These are phyloP conservation scores for Anoplius nigerrimus DNA, from an alignment of 2,888 invertebrate species.

Conservation along the genomic window DNA sequence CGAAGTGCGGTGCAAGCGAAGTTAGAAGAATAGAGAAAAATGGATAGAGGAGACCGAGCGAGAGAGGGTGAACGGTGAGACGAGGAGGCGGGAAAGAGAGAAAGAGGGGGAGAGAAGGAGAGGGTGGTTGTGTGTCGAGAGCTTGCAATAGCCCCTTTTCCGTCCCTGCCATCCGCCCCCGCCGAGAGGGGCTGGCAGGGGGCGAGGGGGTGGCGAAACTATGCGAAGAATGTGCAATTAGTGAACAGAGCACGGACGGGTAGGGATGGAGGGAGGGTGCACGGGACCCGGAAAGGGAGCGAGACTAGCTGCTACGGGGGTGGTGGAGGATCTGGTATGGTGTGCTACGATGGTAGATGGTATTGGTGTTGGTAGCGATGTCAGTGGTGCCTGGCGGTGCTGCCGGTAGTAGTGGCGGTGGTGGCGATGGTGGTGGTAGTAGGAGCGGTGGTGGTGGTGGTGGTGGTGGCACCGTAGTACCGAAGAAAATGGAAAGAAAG, in stretches of 20 bases:
- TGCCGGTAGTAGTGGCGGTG: conserved; percentile 5
- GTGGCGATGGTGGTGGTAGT: conserved; percentile 11
- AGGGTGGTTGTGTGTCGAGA: conserved; percentile 53
- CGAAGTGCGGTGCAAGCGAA: conserved; percentile 34
- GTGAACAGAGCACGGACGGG: conserved; percentile 83
- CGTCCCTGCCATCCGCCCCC: conserved; percentile 18
- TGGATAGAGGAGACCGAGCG: conserved; percentile 17
- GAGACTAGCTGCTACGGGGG: conserved; percentile 32
- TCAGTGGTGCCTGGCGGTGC: conserved; percentile 14
- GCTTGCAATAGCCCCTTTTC: conserved; percentile 48
- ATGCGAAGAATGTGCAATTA: conserved; percentile 98
- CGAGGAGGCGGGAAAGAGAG: conserved; percentile 19
- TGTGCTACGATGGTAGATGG: conserved; percentile 46
- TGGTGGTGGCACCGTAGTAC: conserved; percentile 51
- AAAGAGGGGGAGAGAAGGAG: conserved; percentile 31
- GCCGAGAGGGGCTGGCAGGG: conserved; percentile 35
- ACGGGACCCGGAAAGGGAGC: conserved; percentile 79
- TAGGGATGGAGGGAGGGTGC: conserved; percentile 75
- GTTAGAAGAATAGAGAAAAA: conserved; percentile 48
- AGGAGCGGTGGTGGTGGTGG: conserved; percentile 33
- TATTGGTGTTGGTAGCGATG: conserved; percentile 35
- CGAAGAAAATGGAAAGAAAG: conserved; percentile 71
- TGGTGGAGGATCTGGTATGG: conserved; percentile 55
- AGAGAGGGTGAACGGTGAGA: neutral
- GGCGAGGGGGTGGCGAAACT: conserved; percentile 83